Evolutionary conservation across 2,888 invertebrate genomes (phyloP).

Genomic region (Stratiomys singularior): DNA sequence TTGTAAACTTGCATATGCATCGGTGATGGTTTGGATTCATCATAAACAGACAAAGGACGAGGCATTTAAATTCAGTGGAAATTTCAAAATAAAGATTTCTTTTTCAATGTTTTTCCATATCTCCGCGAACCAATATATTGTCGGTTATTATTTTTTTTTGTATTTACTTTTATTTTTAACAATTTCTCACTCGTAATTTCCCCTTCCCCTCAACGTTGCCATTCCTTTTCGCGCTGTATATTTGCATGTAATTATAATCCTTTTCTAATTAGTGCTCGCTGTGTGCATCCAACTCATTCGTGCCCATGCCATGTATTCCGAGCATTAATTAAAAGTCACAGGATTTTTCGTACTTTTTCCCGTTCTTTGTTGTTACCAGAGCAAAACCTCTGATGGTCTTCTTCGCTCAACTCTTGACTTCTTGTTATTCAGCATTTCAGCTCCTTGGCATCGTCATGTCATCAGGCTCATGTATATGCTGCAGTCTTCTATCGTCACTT

Average conservation of each 20-base stretch:
- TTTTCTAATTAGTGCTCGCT: slow-evolving; percentile 41
- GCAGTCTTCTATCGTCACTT: slow-evolving; percentile 4
- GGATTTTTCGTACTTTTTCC: not conserved
- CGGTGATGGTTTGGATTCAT: no score
- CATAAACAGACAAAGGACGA: no score
- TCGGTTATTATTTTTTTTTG: no score
- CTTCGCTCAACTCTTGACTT: not conserved
- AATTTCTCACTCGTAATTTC: no score
- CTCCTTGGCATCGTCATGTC: slow-evolving; percentile 1
- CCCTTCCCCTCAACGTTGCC: no score
- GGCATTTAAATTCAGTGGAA: no score
- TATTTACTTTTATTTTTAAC: no score
- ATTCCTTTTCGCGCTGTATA: no score
- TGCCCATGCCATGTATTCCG: slow-evolving; percentile 1
- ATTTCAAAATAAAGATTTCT: no score
- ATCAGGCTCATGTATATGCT: not conserved
- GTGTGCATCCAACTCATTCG: slow-evolving; percentile 10
- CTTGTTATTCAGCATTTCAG: not conserved
- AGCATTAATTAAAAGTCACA: slow-evolving; percentile 40
- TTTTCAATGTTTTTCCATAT: no score
- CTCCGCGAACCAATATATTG: no score
- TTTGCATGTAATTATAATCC: slow-evolving; percentile 45
- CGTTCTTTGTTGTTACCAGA: not conserved
- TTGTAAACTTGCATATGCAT: no score
- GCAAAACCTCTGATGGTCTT: not conserved